Base-by-base conservation (phyloP, 2,888 invertebrate species). In the Dastarcus helophoroides region DNA sequence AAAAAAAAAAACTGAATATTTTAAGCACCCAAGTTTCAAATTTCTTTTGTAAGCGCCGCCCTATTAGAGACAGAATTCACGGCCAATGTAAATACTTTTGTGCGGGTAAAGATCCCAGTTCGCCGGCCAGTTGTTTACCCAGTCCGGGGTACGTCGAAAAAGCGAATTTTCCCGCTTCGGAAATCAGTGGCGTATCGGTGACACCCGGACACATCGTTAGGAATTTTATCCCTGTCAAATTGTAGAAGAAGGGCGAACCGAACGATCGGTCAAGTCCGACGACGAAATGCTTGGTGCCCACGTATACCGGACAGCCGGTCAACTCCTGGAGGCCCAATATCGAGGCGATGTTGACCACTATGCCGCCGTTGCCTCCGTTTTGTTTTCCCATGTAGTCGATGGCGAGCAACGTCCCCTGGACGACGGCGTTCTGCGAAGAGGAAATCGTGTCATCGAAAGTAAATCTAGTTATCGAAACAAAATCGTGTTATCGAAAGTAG, bases 301-400 rank as follows among this genome's bases (percentile, higher is more conserved):
- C 63, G 46, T 75, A 75, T 9, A 70, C 54, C 1, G 75, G 74
- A 10, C 65, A 47, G 16, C 62, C 67, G 12, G 64, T 64, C 17
- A 66, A 57, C 1, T 67, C 54, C 27, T 62, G 59, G 23, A 66
- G 61, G 0, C 75, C 76, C 34, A 69, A 65, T 12, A 71, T 67
- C 1, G 77, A 76, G 1, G 73, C 66, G 9, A 76, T 56, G 47
- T 79, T 78, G 3, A 79, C 63, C 26, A 79, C 67, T 1, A 68
- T 65, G 1, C 78, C 78, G 5, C 78, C 77, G 1, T 67, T 65
- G 29, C 62, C 65, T n/a, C 29, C 26, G n/a, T 16, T 12, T 36
- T 69, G 63, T 26, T 56, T 65, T 8, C 70, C 63, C 69, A 75
- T 68, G 46, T 68, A 64, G n/a, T 45, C 41, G 25, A 41, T 31